Conservation (phyloP, 2,797 vertebrate genomes). For the Sebastes vulpes region DNA sequence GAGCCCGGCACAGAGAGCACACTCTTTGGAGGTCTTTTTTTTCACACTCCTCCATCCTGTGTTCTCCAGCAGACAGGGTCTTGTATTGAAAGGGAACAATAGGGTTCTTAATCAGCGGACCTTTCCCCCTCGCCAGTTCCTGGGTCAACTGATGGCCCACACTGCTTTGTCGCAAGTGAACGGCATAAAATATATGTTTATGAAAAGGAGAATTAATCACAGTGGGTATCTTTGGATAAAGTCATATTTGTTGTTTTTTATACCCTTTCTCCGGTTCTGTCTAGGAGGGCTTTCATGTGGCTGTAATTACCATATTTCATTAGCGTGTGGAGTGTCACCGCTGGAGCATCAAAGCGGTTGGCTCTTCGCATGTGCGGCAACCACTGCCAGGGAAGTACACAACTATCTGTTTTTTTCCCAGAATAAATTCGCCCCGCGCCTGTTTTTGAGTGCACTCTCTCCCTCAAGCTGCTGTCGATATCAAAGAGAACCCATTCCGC, state of each 20-base stretch:
- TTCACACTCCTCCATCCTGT: slow-evolving; percentile 31
- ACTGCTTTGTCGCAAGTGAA: slow-evolving; percentile 76
- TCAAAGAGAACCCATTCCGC: slow-evolving; percentile 88
- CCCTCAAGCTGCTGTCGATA: slow-evolving; percentile 88
- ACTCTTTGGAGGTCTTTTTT: not conserved
- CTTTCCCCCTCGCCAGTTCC: slow-evolving; percentile 66
- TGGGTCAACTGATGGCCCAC: slow-evolving; percentile 79
- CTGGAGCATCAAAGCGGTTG: slow-evolving; percentile 87
- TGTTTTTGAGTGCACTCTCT: slow-evolving; percentile 90
- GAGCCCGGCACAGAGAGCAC: not conserved
- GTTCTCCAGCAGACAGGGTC: slow-evolving; percentile 28
- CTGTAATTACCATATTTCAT: slow-evolving; percentile 90
- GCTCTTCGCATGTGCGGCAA: slow-evolving; percentile 76
- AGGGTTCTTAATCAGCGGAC: slow-evolving; percentile 77
- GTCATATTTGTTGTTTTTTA: slow-evolving; percentile 89
- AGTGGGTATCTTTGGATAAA: slow-evolving; percentile 84
- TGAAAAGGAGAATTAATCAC: slow-evolving; percentile 84
- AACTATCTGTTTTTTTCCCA: slow-evolving; percentile 81
- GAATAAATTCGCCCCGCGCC: slow-evolving; percentile 86
- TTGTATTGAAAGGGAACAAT: slow-evolving; percentile 58
- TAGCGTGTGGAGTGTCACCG: slow-evolving; percentile 83
- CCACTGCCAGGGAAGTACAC: slow-evolving; percentile 81
- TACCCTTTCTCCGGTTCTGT: slow-evolving; percentile 68
- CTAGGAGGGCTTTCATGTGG: slow-evolving; percentile 83
- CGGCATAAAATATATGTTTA: slow-evolving; percentile 84